Evolutionary conservation across 2,888 invertebrate genomes (phyloP).

Genomic region (Cyrtodaria siliqua): DNA sequence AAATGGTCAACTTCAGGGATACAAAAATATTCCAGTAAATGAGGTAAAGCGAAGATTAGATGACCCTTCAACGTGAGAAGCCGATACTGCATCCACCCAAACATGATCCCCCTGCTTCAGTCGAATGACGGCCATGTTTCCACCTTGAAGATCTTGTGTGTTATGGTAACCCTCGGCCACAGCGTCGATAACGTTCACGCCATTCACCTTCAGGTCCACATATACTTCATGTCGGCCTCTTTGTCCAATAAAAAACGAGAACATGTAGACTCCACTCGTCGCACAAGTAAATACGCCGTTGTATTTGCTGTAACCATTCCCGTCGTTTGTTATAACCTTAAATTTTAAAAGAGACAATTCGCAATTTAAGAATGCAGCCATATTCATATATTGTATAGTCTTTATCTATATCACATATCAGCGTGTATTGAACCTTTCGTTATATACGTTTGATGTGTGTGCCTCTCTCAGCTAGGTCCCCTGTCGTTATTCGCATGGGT

Average conservation of each 20-base stretch:
- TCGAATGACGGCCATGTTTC: slow-evolving; percentile 6
- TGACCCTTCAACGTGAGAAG: slow-evolving; percentile 21
- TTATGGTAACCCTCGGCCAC: neutral
- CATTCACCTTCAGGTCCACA: slow-evolving; percentile 10
- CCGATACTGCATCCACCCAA: slow-evolving; percentile 5
- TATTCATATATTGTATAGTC: too few species aligned
- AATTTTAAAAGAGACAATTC: too few species aligned
- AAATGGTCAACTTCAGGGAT: neutral
- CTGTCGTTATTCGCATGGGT: too few species aligned
- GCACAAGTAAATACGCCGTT: slow-evolving; percentile 21
- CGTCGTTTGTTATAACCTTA: slow-evolving; percentile 25
- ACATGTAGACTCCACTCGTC: slow-evolving; percentile 10
- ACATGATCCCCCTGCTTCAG: slow-evolving; percentile 16
- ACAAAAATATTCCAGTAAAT: slow-evolving; percentile 23
- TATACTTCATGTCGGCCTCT: neutral
- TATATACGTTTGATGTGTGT: too few species aligned
- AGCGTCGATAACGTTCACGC: neutral
- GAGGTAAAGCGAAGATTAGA: neutral
- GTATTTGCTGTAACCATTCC: slow-evolving; percentile 16
- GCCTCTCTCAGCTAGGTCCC: too few species aligned
- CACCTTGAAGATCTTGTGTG: slow-evolving; percentile 21
- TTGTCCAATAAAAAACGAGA: slow-evolving; percentile 10
- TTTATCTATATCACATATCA: too few species aligned
- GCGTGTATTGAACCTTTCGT: too few species aligned
- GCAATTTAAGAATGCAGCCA: too few species aligned